These are phyloP conservation scores for Sciaenops ocellatus DNA, from an alignment of 2,797 vertebrate genomes.

Conservation along the genomic window DNA sequence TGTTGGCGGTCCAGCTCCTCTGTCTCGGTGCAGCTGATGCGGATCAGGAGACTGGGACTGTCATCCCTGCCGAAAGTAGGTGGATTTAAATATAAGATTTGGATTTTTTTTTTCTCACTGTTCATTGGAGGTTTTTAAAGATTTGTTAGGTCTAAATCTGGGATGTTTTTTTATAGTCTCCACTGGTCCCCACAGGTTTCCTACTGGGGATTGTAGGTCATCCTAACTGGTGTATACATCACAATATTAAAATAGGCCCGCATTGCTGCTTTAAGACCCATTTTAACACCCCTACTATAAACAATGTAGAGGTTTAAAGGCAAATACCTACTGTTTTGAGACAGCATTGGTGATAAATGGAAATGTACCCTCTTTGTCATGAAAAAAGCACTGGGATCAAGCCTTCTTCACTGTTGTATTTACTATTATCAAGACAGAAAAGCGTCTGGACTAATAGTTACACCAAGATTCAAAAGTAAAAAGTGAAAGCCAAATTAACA, in stretches of 20 bases:
- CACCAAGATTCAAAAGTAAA: background rate
- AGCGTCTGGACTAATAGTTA: background rate
- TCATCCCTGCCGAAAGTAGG: slow-evolving; percentile 93
- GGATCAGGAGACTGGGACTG: slow-evolving; percentile 87
- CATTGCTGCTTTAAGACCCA: background rate
- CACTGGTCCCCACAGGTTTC: background rate
- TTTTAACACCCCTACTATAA: background rate
- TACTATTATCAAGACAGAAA: background rate
- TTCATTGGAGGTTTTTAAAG: background rate
- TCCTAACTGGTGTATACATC: slow-evolving; percentile 18
- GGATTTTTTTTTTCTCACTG: background rate
- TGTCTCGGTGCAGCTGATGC: slow-evolving; percentile 74
- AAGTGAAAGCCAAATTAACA: background rate
- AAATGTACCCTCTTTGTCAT: background rate
- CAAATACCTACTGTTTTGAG: background rate
- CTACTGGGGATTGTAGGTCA: slow-evolving; percentile 44
- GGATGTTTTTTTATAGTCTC: background rate
- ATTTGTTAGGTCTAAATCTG: background rate
- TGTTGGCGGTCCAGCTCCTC: slow-evolving; percentile 81
- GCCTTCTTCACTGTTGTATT: background rate
- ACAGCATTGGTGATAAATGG: background rate
- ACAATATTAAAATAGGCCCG: slow-evolving; percentile 37
- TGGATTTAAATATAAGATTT: slow-evolving; percentile 24
- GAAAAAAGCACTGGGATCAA: background rate
- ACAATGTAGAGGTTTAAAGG: background rate